Base-by-base conservation (phyloP, 2,888 invertebrate species). In the Spodoptera picta region DNA sequence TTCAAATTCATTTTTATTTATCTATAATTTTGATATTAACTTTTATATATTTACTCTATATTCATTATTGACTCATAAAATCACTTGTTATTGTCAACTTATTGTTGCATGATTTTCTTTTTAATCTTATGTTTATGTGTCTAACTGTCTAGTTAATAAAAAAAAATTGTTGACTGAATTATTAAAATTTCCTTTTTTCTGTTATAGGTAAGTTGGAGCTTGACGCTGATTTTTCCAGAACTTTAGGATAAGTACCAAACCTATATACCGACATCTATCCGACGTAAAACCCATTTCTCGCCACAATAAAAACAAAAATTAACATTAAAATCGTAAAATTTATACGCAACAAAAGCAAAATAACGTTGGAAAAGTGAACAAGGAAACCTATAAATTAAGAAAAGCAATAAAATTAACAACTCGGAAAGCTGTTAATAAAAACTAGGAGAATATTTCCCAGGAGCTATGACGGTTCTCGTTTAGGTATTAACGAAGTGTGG, bases 121-220 rank as follows among this genome's bases (percentile, higher is more conserved):
- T 0, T 24, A 31, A 41, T 12, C n/a, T 31, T 23, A 19, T 9
- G 5, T 41, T 6, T 2, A 23, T 41, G 6, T 36, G 1, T 1
- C 19, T 19, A 19, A 19, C 1, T 41, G 2, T 9, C 4, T 11
- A 27, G 19, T 10, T 14, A 11, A n/a, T 12, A 36, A 36, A 6
- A 3, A 58, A 31, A 4, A 27, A 27, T 27, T 1, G 3, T 12
- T 47, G 4, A 7, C 9, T 7, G 36, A 9, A 1, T 36, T 43
- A 43, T 9, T 54, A 46, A 64, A n/a, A 42, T 9, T 41, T 0
- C 19, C 0, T 64, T 79, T 3, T 68, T 47, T 72, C 52, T 67
- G 66, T 70, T 77, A 61, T 54, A 77, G 77, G 77, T 77, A 77
- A 77, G 77, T 77, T 71, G 42, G 43, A 48, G 77, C 12, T 19